Evolutionary conservation across 2,888 invertebrate genomes (phyloP).

Genomic region (Lamellibrachia columna): DNA sequence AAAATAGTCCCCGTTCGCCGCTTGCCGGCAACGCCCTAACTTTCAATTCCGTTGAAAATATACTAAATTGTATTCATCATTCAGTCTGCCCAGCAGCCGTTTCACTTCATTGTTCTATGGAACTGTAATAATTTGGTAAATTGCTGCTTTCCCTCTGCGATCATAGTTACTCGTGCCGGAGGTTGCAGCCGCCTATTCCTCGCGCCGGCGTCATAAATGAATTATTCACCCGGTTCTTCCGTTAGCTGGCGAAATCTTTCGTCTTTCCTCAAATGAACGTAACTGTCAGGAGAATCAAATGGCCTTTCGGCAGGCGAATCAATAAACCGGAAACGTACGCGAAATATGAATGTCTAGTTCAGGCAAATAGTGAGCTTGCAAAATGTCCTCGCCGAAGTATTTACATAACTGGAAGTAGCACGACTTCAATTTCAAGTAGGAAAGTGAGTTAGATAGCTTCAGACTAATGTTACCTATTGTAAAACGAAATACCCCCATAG

Average conservation of each 20-base stretch:
- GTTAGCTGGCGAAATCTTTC: neutral
- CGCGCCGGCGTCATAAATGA: neutral
- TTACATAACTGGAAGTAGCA: neutral
- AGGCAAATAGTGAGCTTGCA: neutral
- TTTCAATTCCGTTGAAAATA: neutral
- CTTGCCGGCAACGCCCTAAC: neutral
- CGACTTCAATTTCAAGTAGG: neutral
- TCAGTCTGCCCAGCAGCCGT: neutral
- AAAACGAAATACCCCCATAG: neutral
- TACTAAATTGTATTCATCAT: neutral
- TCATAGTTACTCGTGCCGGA: neutral
- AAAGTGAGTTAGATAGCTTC: neutral
- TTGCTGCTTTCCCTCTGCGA: neutral
- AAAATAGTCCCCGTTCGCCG: neutral
- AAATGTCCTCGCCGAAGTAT: neutral
- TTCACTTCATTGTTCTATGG: neutral
- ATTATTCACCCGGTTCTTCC: conserved; percentile 3
- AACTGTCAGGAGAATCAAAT: neutral
- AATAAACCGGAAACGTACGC: neutral
- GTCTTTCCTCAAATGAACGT: neutral
- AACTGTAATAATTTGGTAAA: neutral
- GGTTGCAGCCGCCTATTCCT: neutral
- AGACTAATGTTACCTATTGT: neutral
- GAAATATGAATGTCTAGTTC: conserved; percentile 16
- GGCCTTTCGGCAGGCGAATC: neutral